A percentile compares a stretch with the other conserved stretches of the same genome.
phyloP scores from a whole-genome alignment of 2,797 vertebrate species.

The Notamacropus eugenii region DNA sequence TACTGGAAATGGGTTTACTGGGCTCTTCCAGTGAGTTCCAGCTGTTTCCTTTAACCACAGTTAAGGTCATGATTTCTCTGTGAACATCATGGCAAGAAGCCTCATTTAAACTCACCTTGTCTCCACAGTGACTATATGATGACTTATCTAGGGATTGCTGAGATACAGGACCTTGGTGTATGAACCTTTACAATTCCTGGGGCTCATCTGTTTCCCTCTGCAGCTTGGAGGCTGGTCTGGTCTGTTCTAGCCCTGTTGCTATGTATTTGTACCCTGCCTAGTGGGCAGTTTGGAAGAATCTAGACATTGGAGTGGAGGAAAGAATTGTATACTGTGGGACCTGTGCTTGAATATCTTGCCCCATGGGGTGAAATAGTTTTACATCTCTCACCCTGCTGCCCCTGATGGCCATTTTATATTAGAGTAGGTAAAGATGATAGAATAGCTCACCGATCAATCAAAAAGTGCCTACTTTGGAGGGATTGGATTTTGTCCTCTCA shows the following conservation, averaged over 20 bases:
- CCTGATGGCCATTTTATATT: background rate
- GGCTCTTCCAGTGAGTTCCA: background rate
- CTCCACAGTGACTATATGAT: background rate
- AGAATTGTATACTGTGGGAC: background rate
- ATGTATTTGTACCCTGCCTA: background rate
- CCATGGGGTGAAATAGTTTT: background rate
- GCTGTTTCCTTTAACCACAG: background rate
- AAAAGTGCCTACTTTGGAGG: background rate
- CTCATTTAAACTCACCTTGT: background rate
- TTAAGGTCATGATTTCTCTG: background rate
- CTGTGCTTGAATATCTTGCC: background rate
- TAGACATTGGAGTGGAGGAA: background rate
- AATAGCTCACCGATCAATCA: background rate
- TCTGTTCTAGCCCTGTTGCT: background rate
- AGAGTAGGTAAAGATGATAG: background rate
- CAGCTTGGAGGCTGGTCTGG: background rate
- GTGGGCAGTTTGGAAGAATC: background rate
- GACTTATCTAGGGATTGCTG: background rate
- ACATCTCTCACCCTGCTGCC: background rate
- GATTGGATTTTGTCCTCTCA: background rate
- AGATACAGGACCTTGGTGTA: background rate
- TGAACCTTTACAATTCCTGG: background rate
- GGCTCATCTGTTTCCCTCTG: background rate
- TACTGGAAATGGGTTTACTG: background rate
- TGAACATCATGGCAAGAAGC: background rate